Percentiles rank a stretch among this genome's conserved stretches.
phyloP scores from a whole-genome alignment of 2,888 invertebrate species.

The Oxyteleia sp. region DNA sequence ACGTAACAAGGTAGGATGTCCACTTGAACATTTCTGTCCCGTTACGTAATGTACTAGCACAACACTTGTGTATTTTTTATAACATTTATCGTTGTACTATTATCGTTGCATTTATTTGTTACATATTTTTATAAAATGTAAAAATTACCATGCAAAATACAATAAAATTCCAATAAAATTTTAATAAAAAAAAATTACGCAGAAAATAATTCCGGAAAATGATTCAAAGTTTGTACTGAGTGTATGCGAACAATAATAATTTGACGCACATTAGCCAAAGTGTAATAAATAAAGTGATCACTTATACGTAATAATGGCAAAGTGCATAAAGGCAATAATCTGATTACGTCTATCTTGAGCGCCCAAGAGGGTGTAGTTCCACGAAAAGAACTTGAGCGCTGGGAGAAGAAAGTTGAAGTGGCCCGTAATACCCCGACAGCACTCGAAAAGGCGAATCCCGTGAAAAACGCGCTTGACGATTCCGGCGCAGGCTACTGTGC shows the following conservation, averaged over 20 bases:
- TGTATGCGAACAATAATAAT: background rate
- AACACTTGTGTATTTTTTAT: too few relatives aligned
- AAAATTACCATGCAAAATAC: too few relatives aligned
- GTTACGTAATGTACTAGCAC: too few relatives aligned
- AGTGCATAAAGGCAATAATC: constrained; percentile 80
- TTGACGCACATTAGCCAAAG: constrained; percentile 23
- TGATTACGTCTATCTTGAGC: constrained; percentile 83
- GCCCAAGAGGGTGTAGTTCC: constrained; percentile 84
- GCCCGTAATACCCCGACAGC: constrained; percentile 75
- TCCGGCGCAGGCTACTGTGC: constrained; percentile 42
- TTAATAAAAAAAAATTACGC: too few relatives aligned
- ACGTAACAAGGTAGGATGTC: too few relatives aligned
- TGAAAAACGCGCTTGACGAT: constrained; percentile 77
- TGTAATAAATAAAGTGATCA: constrained; percentile 37
- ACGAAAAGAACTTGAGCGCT: constrained; percentile 68
- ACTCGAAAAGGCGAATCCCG: constrained; percentile 81
- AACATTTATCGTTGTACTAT: too few relatives aligned
- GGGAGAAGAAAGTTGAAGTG: constrained; percentile 73
- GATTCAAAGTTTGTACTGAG: too few relatives aligned
- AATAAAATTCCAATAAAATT: too few relatives aligned
- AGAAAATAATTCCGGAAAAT: too few relatives aligned
- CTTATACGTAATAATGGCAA: constrained; percentile 31
- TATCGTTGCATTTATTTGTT: too few relatives aligned
- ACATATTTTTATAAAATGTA: too few relatives aligned
- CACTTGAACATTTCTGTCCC: too few relatives aligned